phyloP scores from a whole-genome alignment of 2,888 invertebrate genomes.

The Apamea monoglypha region DNA sequence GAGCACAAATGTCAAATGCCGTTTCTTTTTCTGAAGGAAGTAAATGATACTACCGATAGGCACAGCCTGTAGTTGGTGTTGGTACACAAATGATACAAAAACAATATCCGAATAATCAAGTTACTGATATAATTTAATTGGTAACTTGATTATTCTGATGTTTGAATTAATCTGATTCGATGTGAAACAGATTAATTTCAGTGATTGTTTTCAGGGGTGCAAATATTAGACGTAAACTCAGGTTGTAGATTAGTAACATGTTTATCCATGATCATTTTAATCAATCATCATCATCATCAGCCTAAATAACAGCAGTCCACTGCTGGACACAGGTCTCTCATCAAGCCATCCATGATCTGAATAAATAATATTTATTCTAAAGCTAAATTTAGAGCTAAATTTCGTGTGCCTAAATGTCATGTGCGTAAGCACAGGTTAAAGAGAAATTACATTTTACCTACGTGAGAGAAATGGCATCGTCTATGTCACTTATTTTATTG shows the following conservation, averaged over 20 bases:
- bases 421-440: slow-evolving; percentile 34
- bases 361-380: too few species aligned
- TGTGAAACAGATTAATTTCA: not conserved
- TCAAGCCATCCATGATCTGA: too few species aligned
- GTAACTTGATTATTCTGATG: not conserved
- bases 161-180: not conserved
- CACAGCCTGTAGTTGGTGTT: not conserved
- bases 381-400: not conserved
- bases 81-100: not conserved
- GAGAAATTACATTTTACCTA: slow-evolving; percentile 46
- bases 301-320: too few species aligned
- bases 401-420: not conserved
- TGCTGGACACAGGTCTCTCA: too few species aligned
- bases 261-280: not conserved
- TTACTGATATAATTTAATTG: not conserved
- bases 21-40: not conserved
- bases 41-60: too few species aligned
- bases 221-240: not conserved
- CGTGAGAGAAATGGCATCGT: slow-evolving; percentile 52
- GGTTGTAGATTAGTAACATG: not conserved
- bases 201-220: not conserved
- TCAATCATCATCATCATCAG: too few species aligned
- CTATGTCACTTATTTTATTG: slow-evolving; percentile 33
- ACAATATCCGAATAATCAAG: not conserved
- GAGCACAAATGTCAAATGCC: not conserved